A percentile compares a stretch with the other conserved stretches of the same genome.
phyloP scores from a whole-genome alignment of 2,797 vertebrate species.

The Chromis chromis region DNA sequence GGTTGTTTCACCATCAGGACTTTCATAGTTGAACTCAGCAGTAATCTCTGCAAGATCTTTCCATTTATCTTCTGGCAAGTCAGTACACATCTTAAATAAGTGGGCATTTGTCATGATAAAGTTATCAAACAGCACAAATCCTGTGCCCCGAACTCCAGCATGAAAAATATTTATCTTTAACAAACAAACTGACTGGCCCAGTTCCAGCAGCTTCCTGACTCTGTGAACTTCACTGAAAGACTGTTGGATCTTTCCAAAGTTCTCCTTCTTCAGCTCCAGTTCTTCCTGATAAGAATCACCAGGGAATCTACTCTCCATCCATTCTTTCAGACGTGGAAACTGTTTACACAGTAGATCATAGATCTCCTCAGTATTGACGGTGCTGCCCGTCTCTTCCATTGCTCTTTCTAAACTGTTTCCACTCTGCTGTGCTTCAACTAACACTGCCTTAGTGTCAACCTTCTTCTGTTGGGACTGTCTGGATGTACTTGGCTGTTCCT shows the following conservation, averaged over 20 bases:
- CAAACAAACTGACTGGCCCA: constrained; percentile 34
- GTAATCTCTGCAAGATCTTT: too few relatives aligned
- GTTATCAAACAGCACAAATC: constrained; percentile 48
- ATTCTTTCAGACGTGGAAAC: not conserved
- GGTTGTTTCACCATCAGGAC: accelerated
- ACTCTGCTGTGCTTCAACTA: not conserved
- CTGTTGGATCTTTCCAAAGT: constrained; percentile 46
- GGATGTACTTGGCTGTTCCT: not conserved
- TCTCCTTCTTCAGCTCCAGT: not conserved
- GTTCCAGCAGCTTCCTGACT: not conserved
- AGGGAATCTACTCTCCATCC: constrained; percentile 28
- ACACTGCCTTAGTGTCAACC: accelerated
- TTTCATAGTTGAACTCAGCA: not conserved
- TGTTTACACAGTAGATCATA: accelerated
- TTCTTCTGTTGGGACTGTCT: too few relatives aligned
- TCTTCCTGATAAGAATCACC: accelerated
- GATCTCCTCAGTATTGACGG: not conserved
- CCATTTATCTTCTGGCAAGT: not conserved
- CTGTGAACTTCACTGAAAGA: constrained; percentile 45
- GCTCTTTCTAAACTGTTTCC: not conserved
- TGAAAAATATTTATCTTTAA: accelerated
- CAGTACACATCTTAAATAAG: accelerated
- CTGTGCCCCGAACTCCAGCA: constrained; percentile 1
- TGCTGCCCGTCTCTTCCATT: accelerated
- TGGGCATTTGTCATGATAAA: constrained; percentile 48